A percentile compares a stretch with the other conserved stretches of the same genome.
Conservation (phyloP, 2,113 vertebrate species). For the Sapajus apella region DNA sequence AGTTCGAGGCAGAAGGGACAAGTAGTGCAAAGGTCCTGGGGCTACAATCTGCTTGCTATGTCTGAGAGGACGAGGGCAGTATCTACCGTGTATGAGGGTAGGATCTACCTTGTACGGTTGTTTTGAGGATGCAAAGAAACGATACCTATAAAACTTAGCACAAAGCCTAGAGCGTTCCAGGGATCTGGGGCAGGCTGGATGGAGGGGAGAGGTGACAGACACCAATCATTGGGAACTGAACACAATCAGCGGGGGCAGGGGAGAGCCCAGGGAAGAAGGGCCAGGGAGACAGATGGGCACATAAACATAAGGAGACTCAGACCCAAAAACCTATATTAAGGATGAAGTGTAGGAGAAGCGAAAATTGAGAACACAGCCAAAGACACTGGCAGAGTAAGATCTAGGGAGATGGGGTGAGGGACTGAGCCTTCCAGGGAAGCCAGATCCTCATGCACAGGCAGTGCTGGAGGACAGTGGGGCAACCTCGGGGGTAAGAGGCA, state of each 20-base stretch:
- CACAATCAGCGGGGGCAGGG: constrained; percentile 52
- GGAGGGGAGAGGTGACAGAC: constrained; percentile 63
- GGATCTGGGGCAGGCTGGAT: constrained; percentile 47
- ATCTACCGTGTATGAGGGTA: background rate
- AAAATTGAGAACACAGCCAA: constrained; percentile 64
- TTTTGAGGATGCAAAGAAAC: background rate
- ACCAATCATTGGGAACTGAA: constrained; percentile 46
- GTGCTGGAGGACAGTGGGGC: background rate
- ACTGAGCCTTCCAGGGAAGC: constrained; percentile 28
- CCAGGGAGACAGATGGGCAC: constrained; percentile 71
- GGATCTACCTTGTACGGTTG: background rate
- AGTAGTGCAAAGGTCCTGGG: constrained; percentile 34
- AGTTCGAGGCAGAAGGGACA: background rate
- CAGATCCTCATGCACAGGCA: background rate
- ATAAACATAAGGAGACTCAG: constrained; percentile 72
- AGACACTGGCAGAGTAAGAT: constrained; percentile 60
- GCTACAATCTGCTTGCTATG: too few species aligned
- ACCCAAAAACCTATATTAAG: constrained; percentile 75
- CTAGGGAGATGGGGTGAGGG: background rate
- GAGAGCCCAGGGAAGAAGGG: constrained; percentile 60
- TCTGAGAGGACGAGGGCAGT: background rate
- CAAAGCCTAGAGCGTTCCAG: background rate
- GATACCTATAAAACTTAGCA: constrained; percentile 14
- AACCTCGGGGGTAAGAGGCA: background rate
- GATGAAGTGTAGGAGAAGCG: constrained; percentile 72